Evolutionary conservation across 2,888 invertebrate species (phyloP).

Genomic region (Azorinus chamasolen): DNA sequence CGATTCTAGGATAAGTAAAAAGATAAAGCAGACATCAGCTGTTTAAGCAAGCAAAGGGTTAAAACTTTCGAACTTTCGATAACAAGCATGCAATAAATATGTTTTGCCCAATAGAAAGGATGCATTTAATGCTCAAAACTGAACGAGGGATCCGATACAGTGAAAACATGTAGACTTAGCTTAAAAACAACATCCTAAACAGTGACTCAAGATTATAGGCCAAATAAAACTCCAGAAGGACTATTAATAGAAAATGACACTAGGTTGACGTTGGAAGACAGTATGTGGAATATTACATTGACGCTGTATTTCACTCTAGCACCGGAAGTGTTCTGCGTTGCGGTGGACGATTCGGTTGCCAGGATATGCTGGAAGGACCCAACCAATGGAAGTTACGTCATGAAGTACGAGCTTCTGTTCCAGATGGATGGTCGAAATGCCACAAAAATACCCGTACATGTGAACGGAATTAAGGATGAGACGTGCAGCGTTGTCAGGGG

Average conservation of each 20-base stretch:
- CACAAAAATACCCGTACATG: constrained; percentile 62
- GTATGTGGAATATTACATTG: constrained; percentile 69
- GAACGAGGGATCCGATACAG: too few relatives aligned
- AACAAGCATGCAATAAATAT: too few relatives aligned
- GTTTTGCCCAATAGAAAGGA: too few relatives aligned
- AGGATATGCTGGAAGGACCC: constrained; percentile 74
- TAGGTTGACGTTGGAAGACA: not conserved
- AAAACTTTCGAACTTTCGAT: too few relatives aligned
- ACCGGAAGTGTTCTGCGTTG: constrained; percentile 72
- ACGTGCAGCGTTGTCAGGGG: constrained; percentile 69
- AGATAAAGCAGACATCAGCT: too few relatives aligned
- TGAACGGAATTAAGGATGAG: constrained; percentile 66
- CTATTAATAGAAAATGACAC: not conserved
- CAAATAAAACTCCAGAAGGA: too few relatives aligned
- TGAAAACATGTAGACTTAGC: too few relatives aligned
- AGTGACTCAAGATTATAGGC: too few relatives aligned
- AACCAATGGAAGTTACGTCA: constrained; percentile 71
- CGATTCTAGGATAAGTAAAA: too few relatives aligned
- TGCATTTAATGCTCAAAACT: too few relatives aligned
- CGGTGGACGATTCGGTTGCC: constrained; percentile 64
- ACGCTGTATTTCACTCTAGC: constrained; percentile 73
- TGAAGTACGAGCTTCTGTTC: constrained; percentile 69
- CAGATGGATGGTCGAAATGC: constrained; percentile 67
- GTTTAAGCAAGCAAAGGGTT: too few relatives aligned
- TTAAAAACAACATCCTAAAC: too few relatives aligned